Conservation (phyloP, 1,140 invertebrate genomes). For the Atta cephalotes region DNA sequence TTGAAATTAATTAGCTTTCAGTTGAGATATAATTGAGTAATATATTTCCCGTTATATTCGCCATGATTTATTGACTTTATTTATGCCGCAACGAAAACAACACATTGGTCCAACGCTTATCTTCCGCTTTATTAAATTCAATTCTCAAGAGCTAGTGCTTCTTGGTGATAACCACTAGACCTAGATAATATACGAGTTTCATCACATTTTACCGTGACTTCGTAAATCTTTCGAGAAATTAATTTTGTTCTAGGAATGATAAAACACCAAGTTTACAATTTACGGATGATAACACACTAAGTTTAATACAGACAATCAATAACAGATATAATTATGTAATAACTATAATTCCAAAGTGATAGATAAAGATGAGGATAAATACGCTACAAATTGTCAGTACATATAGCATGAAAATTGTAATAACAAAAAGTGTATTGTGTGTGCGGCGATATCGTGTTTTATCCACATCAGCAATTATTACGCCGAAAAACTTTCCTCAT, state of each 20-base stretch:
- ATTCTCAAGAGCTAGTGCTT: not conserved
- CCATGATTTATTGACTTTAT: not conserved
- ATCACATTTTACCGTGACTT: constrained; percentile 1
- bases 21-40: constrained; percentile 29
- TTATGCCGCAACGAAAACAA: not conserved
- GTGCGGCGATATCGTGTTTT: not conserved
- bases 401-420: not conserved
- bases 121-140: constrained; percentile 24
- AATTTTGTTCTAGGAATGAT: not conserved
- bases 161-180: not conserved
- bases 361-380: not conserved
- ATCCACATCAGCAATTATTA: constrained; percentile 9
- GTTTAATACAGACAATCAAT: not conserved
- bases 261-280: not conserved
- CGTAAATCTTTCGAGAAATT: not conserved
- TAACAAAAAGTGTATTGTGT: too few species aligned
- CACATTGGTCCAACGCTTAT: not conserved
- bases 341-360: not conserved
- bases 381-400: not conserved
- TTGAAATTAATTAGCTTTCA: constrained; percentile 25
- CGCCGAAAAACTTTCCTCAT: not conserved
- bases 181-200: constrained; percentile 12
- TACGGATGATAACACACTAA: not conserved
- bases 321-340: not conserved
- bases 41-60: not conserved